phyloP scores from a whole-genome alignment of 2,797 vertebrate species.

The Sebastes iracundus region DNA sequence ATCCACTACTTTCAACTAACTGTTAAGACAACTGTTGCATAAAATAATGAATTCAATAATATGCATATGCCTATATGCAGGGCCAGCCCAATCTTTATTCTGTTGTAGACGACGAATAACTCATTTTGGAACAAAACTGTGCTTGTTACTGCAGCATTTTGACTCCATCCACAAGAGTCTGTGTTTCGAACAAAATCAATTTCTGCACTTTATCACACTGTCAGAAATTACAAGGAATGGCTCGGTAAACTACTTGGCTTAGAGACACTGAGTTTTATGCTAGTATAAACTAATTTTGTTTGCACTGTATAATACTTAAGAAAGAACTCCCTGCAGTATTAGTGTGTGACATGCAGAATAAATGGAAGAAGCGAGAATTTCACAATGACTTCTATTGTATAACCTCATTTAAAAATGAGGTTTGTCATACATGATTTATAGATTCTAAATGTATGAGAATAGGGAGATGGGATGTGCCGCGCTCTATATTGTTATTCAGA shows the following conservation, averaged over 20 bases:
- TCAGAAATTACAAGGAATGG: slow-evolving; percentile 40
- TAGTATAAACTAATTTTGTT: slow-evolving; percentile 53
- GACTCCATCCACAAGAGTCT: not conserved
- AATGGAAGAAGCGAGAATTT: slow-evolving; percentile 65
- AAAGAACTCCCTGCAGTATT: slow-evolving; percentile 54
- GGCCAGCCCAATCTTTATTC: not conserved
- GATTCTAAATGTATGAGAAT: slow-evolving; percentile 65
- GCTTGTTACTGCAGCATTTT: slow-evolving; percentile 8
- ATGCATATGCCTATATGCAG: not conserved
- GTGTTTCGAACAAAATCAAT: slow-evolving; percentile 12
- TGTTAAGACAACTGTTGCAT: not conserved
- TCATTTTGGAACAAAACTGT: slow-evolving; percentile 9
- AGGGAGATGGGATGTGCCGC: slow-evolving; percentile 34
- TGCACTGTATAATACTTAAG: slow-evolving; percentile 39
- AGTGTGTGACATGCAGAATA: slow-evolving; percentile 62
- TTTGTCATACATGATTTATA: slow-evolving; percentile 74
- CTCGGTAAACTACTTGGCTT: slow-evolving; percentile 25
- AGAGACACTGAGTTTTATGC: slow-evolving; percentile 19
- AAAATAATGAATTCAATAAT: not conserved
- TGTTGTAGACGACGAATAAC: not conserved
- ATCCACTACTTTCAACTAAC: not conserved
- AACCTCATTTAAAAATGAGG: slow-evolving; percentile 68
- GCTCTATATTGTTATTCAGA: slow-evolving; percentile 49
- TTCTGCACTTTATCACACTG: slow-evolving; percentile 42
- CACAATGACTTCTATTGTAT: slow-evolving; percentile 64